phyloP scores from a whole-genome alignment of 2,113 vertebrate genomes.

The Pollachius pollachius region DNA sequence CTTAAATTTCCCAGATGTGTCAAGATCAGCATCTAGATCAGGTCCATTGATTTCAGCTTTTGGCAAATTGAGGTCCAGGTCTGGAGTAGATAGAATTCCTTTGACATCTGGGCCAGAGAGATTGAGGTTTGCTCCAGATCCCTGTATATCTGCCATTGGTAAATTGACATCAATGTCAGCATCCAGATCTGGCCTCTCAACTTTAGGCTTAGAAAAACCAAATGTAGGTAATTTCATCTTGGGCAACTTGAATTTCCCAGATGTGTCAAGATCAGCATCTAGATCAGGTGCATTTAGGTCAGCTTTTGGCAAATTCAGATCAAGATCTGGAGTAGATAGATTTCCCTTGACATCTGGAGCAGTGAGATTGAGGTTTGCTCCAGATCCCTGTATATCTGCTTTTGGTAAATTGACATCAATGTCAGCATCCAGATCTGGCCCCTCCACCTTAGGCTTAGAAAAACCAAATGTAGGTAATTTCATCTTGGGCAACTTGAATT shows the following conservation, averaged over 20 bases:
- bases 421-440: constrained; percentile 18
- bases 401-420: constrained; percentile 34
- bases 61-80: constrained; percentile 28
- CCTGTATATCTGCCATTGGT: constrained; percentile 13
- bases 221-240: constrained; percentile 43
- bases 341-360: constrained; percentile 13
- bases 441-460: constrained; percentile 20
- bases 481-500: too few relatives aligned
- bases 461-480: not conserved
- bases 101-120: constrained; percentile 30
- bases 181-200: constrained; percentile 34
- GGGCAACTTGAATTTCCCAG: constrained; percentile 39
- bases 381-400: constrained; percentile 19
- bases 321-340: constrained; percentile 23
- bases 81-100: constrained; percentile 31
- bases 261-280: constrained; percentile 44
- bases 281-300: constrained; percentile 34
- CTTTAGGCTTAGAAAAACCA: constrained; percentile 29
- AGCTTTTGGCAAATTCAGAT: constrained; percentile 43
- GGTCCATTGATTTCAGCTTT: constrained; percentile 3
- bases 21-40: constrained; percentile 11
- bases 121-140: constrained; percentile 14
- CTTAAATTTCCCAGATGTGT: constrained; percentile 17
- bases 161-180: constrained; percentile 1
- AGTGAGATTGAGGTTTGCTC: constrained; percentile 36